Conservation (phyloP, 2,888 invertebrate species). For the Torymus texanus region DNA sequence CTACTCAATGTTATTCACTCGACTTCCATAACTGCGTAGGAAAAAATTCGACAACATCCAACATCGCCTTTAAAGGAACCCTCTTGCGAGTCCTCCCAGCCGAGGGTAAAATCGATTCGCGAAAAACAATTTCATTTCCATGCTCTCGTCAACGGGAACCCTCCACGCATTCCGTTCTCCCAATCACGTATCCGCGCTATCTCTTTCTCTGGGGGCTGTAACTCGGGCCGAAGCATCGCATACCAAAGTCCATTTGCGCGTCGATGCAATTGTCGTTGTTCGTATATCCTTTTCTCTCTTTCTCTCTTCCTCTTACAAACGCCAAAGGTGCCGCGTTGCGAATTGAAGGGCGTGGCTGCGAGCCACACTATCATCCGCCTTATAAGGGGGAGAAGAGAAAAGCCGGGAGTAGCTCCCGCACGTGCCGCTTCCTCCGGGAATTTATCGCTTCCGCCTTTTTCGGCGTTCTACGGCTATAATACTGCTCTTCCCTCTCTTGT, state of each 20-base stretch:
- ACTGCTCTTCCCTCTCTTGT: no score
- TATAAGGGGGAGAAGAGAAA: no score
- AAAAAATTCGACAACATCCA: no score
- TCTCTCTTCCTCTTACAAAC: background rate
- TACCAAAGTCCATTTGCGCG: background rate
- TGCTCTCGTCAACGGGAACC: no score
- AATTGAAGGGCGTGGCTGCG: constrained; percentile 40
- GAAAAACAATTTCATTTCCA: constrained; percentile 26
- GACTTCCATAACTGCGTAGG: no score
- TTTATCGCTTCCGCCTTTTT: constrained; percentile 42
- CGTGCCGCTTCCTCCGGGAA: constrained; percentile 6
- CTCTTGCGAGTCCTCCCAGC: no score
- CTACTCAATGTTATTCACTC: no score
- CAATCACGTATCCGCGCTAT: no score
- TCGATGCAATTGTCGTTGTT: background rate
- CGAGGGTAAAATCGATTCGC: background rate
- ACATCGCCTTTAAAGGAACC: no score
- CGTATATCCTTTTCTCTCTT: background rate
- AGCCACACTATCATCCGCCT: background rate
- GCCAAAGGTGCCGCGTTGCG: background rate
- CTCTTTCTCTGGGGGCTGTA: no score
- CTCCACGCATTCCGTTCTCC: no score
- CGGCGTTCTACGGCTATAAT: background rate
- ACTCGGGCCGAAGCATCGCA: background rate
- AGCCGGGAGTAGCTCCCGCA: background rate